Evolutionary conservation across 2,113 vertebrate species (phyloP).

Genomic region (Ciconia boyciana): DNA sequence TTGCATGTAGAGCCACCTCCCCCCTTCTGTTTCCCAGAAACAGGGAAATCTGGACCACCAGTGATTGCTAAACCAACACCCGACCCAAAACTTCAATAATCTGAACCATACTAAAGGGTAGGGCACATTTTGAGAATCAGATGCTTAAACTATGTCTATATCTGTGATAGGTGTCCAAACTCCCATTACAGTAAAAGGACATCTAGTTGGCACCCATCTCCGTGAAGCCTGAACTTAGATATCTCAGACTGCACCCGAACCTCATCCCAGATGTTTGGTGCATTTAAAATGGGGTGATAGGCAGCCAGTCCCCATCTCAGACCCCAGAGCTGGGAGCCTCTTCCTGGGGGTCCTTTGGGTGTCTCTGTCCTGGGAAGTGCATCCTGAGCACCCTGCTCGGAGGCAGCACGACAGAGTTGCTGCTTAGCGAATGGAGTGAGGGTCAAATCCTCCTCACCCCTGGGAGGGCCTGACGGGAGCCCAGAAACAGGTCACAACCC

Average conservation of each 20-base stretch:
- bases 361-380: neutral
- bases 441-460: neutral
- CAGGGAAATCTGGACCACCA: neutral
- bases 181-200: neutral
- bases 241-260: neutral
- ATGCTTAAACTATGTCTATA: neutral
- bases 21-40: neutral
- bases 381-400: neutral
- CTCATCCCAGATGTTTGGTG: neutral
- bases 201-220: neutral
- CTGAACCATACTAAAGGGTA: neutral
- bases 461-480: rapidly evolving
- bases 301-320: neutral
- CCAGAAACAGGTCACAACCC: neutral
- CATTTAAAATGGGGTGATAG: neutral
- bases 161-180: neutral
- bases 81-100: neutral
- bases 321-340: neutral
- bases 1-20: neutral
- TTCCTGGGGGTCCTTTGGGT: neutral
- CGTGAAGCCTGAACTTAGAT: neutral
- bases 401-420: neutral
- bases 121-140: neutral
- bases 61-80: neutral
- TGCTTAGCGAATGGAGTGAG: neutral